Evolutionary conservation across 2,888 invertebrate species (phyloP).

Genomic region (Megaustenia siamemsis): DNA sequence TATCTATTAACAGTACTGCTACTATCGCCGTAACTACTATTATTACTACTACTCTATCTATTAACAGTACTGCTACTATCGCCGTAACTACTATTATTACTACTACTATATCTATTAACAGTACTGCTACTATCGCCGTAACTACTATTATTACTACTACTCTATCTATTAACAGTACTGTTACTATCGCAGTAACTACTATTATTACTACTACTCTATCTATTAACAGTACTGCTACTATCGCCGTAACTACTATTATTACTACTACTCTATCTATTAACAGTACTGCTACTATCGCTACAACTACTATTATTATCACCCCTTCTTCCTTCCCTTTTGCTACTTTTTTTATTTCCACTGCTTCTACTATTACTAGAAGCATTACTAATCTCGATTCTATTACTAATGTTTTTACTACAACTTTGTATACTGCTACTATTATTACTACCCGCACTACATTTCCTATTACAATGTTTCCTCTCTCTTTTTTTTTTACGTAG

Average conservation of each 20-base stretch:
- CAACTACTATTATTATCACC: background rate
- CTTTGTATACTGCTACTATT: background rate
- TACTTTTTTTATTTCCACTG: background rate
- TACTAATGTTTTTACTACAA: background rate
- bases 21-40: background rate
- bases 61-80: background rate
- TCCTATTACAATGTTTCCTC: background rate
- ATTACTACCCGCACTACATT: background rate
- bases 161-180: background rate
- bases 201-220: background rate
- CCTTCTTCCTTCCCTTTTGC: background rate
- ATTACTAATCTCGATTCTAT: background rate
- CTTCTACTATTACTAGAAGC: background rate
- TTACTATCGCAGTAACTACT: background rate
- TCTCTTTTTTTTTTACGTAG: background rate
- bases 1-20: background rate
- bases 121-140: too few relatives aligned
- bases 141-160: background rate
- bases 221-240: background rate
- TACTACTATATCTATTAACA: slow-evolving; percentile 3
- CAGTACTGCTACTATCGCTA: slow-evolving; percentile 31
- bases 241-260: background rate
- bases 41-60: background rate
- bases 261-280: slow-evolving; percentile 21
- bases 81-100: background rate